phyloP scores from a whole-genome alignment of 2,113 vertebrate species.

The Delphinapterus leucas region DNA sequence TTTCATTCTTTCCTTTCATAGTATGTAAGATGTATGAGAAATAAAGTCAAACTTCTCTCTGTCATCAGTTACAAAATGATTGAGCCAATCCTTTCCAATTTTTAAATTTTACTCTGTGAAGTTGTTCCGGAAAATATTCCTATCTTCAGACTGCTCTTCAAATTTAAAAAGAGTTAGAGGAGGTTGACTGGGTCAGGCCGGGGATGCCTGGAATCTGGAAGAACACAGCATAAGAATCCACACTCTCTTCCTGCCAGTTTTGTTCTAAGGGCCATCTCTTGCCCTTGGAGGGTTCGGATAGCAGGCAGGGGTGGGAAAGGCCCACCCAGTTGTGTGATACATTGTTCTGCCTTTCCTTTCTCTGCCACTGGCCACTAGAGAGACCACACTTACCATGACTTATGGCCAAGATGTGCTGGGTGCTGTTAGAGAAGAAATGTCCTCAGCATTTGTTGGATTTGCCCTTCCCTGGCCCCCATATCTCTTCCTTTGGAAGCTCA shows the following conservation, averaged over 20 bases:
- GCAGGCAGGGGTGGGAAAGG: neutral
- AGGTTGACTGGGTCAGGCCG: neutral
- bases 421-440: neutral
- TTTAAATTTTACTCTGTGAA: neutral
- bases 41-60: neutral
- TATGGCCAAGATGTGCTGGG: neutral
- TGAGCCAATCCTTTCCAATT: neutral
- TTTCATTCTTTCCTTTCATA: neutral
- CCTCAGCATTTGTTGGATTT: neutral
- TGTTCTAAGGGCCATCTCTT: neutral
- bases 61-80: neutral
- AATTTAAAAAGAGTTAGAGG: neutral
- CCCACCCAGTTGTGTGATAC: rapidly evolving
- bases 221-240: neutral
- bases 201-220: neutral
- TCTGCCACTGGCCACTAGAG: neutral
- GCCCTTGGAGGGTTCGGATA: neutral
- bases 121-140: neutral
- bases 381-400: neutral
- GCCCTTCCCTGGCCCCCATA: neutral
- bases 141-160: neutral
- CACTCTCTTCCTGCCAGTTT: neutral
- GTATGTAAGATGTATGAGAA: neutral
- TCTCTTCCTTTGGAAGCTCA: neutral
- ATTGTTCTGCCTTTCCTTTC: neutral